Conservation (phyloP, 2,113 vertebrate genomes). For the Aptenodytes patagonicus region DNA sequence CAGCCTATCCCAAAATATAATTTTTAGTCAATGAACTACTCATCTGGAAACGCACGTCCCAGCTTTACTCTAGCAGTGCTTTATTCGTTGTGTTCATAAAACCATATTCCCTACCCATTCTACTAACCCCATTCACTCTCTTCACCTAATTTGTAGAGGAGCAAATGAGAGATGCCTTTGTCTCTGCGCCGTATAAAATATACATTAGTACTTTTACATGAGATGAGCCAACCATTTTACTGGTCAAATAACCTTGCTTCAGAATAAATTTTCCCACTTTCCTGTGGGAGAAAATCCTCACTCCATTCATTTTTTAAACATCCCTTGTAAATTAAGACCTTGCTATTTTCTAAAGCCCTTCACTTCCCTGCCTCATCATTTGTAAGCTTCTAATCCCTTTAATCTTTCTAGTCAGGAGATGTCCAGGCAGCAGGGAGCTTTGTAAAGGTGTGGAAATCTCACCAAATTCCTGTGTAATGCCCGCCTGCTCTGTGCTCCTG, state of each 20-base stretch:
- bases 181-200: not conserved
- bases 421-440: constrained; percentile 4
- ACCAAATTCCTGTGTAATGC: not conserved
- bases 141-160: not conserved
- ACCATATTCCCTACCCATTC: not conserved
- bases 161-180: not conserved
- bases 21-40: not conserved
- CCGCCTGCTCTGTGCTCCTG: not conserved
- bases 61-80: not conserved
- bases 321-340: constrained; percentile 34
- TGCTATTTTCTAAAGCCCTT: constrained; percentile 22
- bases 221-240: not conserved
- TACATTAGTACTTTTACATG: not conserved
- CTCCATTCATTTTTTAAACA: constrained; percentile 23
- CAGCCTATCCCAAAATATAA: not conserved
- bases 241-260: not conserved
- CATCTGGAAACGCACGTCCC: not conserved
- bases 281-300: not conserved
- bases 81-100: not conserved
- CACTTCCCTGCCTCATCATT: not conserved
- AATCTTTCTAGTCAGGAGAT: constrained; percentile 24
- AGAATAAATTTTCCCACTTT: not conserved
- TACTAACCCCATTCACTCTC: not conserved
- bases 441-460: constrained; percentile 34
- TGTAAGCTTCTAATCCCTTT: constrained; percentile 55